A percentile compares a stretch with the other conserved stretches of the same genome.
Conservation (phyloP, 2,113 vertebrate genomes). For the Nothocercus julius region DNA sequence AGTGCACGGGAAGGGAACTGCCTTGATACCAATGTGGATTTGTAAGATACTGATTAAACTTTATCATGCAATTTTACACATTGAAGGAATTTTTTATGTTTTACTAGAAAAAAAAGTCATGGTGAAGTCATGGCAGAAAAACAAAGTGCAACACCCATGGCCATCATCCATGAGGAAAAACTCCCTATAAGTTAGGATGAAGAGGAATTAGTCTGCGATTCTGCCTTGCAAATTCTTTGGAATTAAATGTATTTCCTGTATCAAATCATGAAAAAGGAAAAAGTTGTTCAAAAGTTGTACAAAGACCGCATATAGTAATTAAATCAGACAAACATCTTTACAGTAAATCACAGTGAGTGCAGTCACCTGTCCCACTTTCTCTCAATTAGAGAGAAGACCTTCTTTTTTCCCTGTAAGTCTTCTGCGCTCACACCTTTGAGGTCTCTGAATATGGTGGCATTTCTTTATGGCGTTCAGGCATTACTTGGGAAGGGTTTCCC, state of each 20-base stretch:
- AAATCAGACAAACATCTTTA: background rate
- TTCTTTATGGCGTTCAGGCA: background rate
- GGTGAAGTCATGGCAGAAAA: background rate
- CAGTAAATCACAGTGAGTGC: background rate
- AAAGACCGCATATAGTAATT: background rate
- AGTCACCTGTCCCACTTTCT: background rate
- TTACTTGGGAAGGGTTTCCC: background rate
- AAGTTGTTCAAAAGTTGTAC: background rate
- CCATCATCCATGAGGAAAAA: constrained; percentile 15
- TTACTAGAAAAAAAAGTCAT: background rate
- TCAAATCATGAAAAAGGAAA: background rate
- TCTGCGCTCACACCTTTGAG: background rate
- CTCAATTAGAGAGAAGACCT: background rate
- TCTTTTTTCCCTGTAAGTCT: background rate
- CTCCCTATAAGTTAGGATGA: background rate
- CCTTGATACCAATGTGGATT: background rate
- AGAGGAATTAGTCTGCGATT: background rate
- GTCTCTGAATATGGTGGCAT: background rate
- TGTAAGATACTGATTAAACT: background rate
- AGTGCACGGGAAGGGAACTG: constrained; percentile 16
- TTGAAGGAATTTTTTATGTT: background rate
- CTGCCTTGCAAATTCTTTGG: background rate
- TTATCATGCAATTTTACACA: background rate
- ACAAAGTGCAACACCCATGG: constrained; percentile 15
- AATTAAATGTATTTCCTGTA: background rate